Evolutionary conservation across 2,797 vertebrate species (phyloP).

Genomic region (Monodelphis domestica): DNA sequence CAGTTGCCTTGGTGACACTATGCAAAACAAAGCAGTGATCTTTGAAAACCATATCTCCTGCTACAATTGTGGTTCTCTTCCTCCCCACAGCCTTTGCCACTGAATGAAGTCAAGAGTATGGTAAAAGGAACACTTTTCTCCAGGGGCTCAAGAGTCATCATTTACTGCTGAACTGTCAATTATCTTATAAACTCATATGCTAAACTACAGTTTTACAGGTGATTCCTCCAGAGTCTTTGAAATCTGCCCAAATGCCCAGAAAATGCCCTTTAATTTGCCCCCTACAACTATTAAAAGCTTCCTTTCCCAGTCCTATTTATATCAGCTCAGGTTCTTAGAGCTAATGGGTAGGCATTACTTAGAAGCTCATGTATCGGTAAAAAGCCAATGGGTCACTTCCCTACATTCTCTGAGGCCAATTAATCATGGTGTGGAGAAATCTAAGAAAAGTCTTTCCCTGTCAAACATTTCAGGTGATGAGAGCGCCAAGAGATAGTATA

Average conservation of each 20-base stretch:
- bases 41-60: constrained; percentile 14
- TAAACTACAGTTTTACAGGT: constrained; percentile 8
- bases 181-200: neutral
- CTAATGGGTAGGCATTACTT: neutral
- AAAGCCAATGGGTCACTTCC: neutral
- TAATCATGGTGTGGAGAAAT: neutral
- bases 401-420: neutral
- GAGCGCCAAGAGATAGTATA: no score
- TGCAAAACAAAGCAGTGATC: neutral
- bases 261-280: neutral
- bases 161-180: neutral
- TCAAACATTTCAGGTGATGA: no score
- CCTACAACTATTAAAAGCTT: neutral
- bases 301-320: neutral
- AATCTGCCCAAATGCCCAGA: constrained; percentile 14
- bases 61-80: neutral
- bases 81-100: neutral
- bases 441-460: neutral
- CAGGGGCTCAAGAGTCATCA: neutral
- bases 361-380: neutral
- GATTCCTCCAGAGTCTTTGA: constrained; percentile 34
- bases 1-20: neutral
- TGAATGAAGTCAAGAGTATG: neutral
- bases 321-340: neutral
- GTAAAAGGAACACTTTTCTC: neutral